These are phyloP conservation scores for Monopterus albus DNA, from an alignment of 2,113 vertebrate species.

Conservation along the genomic window DNA sequence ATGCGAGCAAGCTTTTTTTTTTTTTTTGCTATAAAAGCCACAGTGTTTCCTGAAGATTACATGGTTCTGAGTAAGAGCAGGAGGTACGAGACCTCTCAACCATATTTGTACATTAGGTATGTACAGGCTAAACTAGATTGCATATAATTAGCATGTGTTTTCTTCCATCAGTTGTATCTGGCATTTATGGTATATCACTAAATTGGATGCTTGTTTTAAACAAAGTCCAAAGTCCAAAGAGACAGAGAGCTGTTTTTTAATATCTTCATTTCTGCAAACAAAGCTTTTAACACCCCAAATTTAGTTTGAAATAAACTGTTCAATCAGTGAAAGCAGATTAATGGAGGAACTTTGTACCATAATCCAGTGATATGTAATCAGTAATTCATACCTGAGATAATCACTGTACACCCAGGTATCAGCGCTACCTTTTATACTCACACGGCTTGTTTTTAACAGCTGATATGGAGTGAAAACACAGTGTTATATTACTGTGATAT, in stretches of 20 bases:
- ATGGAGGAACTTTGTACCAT: not conserved
- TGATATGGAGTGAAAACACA: not conserved
- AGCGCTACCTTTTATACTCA: too few species aligned
- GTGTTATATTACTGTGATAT: not conserved
- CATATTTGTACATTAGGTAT: not conserved
- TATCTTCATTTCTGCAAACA: not conserved
- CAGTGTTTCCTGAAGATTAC: too few species aligned
- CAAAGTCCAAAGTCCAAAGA: not conserved
- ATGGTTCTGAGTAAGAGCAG: too few species aligned
- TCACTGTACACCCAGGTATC: not conserved
- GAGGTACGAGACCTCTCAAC: too few species aligned
- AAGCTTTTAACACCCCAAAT: not conserved
- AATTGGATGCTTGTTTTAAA: too few species aligned
- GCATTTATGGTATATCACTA: not conserved
- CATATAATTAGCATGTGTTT: not conserved
- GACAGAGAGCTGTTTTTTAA: not conserved
- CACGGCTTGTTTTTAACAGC: too few species aligned
- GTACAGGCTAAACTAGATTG: constrained; percentile 1
- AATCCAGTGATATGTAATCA: constrained; percentile 9
- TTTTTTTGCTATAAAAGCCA: too few species aligned
- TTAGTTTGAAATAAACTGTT: not conserved
- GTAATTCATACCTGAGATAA: not conserved
- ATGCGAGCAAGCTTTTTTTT: too few species aligned
- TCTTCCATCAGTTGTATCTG: not conserved
- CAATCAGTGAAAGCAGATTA: not conserved